Evolutionary conservation across 2,888 invertebrate species (phyloP).

Genomic region (Gonocerus acuteangulatus): DNA sequence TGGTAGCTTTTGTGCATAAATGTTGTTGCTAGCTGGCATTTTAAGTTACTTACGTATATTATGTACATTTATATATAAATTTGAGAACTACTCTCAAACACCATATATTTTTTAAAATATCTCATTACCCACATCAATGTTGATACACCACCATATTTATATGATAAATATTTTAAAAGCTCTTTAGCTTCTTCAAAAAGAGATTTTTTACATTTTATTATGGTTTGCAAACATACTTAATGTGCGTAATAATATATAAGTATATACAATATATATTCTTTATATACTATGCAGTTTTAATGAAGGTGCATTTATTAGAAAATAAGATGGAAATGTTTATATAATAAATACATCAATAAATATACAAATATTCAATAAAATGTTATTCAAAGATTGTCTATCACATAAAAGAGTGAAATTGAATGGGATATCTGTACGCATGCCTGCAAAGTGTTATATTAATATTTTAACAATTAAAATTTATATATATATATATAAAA

Average conservation of each 20-base stretch:
- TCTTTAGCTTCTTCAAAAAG: no score
- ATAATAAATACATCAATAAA: background rate
- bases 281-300: slow-evolving; percentile 13
- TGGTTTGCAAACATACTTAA: slow-evolving; percentile 2
- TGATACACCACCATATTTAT: no score
- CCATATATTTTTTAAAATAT: no score
- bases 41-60: no score
- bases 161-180: no score
- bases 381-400: background rate
- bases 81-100: no score
- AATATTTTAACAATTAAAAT: slow-evolving; percentile 4
- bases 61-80: no score
- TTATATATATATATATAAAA: slow-evolving; percentile 5
- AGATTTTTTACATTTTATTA: background rate
- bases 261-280: slow-evolving; percentile 12
- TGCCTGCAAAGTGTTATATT: slow-evolving; percentile 6
- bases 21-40: no score
- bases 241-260: background rate
- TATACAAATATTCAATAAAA: background rate
- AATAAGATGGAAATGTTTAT: slow-evolving; percentile 20
- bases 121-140: no score
- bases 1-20: no score
- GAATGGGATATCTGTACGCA: background rate
- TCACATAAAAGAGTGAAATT: no score
- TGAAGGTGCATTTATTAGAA: slow-evolving; percentile 27